Evolutionary conservation across 1,140 invertebrate genomes (phyloP).

Genomic region (Lordiphosa collinella): DNA sequence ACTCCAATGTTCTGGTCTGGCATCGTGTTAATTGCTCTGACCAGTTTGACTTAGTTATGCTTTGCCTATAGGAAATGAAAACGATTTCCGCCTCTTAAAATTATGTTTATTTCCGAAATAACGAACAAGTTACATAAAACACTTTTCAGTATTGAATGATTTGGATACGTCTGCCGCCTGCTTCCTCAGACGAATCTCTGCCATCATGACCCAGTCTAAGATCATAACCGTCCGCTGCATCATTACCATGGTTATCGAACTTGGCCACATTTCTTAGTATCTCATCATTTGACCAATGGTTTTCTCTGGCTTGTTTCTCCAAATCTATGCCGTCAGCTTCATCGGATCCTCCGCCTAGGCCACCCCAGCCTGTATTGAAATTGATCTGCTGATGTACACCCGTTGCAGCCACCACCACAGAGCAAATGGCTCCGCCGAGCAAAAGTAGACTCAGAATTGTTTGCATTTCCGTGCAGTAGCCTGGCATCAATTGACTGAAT

Average conservation of each 20-base stretch:
- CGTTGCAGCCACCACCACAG: constrained; percentile 4
- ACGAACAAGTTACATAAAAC: background rate
- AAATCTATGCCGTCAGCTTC: background rate
- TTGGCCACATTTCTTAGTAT: constrained; percentile 4
- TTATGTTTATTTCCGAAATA: background rate
- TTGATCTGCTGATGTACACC: constrained; percentile 19
- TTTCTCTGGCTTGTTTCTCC: background rate
- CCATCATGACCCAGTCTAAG: no score
- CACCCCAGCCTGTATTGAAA: background rate
- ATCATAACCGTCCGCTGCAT: constrained; percentile 7
- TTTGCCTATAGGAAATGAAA: constrained; percentile 8
- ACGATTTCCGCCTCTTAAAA: constrained; percentile 8
- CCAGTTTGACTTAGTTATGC: constrained; percentile 28
- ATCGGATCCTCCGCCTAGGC: background rate
- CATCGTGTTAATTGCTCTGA: constrained; percentile 40
- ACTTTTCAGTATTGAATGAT: background rate
- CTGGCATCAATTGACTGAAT: constrained; percentile 20
- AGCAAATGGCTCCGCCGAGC: constrained; percentile 17
- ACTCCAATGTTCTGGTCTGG: constrained; percentile 7
- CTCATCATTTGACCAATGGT: constrained; percentile 14
- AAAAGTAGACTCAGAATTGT: constrained; percentile 13
- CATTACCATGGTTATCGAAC: constrained; percentile 14
- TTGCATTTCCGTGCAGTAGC: constrained; percentile 30
- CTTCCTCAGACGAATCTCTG: no score
- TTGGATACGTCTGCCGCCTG: background rate